Conservation (phyloP, 1,140 invertebrate species). For the Drosophila pandora region DNA sequence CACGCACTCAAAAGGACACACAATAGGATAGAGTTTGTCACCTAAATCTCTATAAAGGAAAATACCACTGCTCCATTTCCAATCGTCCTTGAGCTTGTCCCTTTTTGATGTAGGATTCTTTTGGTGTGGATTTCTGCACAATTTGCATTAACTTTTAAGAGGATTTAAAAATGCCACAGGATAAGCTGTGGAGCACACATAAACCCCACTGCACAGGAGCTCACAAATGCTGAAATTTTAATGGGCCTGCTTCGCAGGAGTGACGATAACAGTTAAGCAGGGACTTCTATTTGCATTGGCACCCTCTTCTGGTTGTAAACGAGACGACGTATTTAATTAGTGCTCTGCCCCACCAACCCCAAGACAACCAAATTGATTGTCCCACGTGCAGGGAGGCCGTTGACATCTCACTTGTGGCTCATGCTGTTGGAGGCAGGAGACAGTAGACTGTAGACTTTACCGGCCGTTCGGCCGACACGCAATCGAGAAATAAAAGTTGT, state of each 20-base stretch:
- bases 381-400: slow-evolving; percentile 35
- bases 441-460: slow-evolving; percentile 7
- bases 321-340: slow-evolving; percentile 66
- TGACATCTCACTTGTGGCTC: slow-evolving; percentile 59
- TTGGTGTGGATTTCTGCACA: slow-evolving; percentile 11
- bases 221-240: slow-evolving; percentile 51
- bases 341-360: neutral
- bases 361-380: slow-evolving; percentile 24
- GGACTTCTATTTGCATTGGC: slow-evolving; percentile 41
- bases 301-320: slow-evolving; percentile 37
- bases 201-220: neutral
- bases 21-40: slow-evolving; percentile 22
- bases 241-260: slow-evolving; percentile 24
- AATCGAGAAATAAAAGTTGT: slow-evolving; percentile 43
- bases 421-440: neutral
- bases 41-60: slow-evolving; percentile 26
- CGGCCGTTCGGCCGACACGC: slow-evolving; percentile 26
- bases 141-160: slow-evolving; percentile 40
- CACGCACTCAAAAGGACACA: slow-evolving; percentile 65
- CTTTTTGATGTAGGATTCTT: slow-evolving; percentile 20
- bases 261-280: slow-evolving; percentile 58
- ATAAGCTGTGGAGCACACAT: slow-evolving; percentile 1
- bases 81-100: neutral
- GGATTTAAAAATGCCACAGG: slow-evolving; percentile 38
- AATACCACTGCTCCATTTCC: slow-evolving; percentile 4